A percentile compares a stretch with the other conserved stretches of the same genome.
Conservation (phyloP, 2,797 vertebrate genomes). For the Yasuhikotakia modesta region DNA sequence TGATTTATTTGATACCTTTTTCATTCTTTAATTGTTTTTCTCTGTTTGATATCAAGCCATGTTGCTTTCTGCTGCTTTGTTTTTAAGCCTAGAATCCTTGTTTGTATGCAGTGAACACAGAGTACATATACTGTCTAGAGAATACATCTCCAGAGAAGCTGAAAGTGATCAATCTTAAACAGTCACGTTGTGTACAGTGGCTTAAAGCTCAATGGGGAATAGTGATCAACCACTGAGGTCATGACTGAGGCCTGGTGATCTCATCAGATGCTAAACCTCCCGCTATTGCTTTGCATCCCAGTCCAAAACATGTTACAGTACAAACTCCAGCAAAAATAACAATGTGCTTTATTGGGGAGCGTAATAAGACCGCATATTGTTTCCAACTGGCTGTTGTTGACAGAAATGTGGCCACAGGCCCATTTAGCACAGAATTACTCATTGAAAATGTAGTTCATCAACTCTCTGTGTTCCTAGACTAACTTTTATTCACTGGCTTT, state of each 20-base stretch:
- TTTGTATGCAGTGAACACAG: slow-evolving; percentile 38
- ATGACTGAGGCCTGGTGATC: slow-evolving; percentile 47
- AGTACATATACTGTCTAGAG: background rate
- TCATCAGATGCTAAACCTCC: slow-evolving; percentile 51
- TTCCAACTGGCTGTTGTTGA: slow-evolving; percentile 23
- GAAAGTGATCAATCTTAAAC: slow-evolving; percentile 45
- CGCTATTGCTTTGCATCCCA: slow-evolving; percentile 51
- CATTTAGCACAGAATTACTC: slow-evolving; percentile 20
- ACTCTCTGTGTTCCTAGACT: slow-evolving; percentile 9
- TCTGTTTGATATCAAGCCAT: background rate
- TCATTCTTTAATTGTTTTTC: background rate
- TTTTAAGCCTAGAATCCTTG: slow-evolving; percentile 32
- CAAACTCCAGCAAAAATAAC: slow-evolving; percentile 48
- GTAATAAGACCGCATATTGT: slow-evolving; percentile 29
- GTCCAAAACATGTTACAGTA: slow-evolving; percentile 43
- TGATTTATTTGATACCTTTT: no score
- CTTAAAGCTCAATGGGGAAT: slow-evolving; percentile 42
- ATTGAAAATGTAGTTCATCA: slow-evolving; percentile 5
- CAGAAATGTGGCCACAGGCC: slow-evolving; percentile 14
- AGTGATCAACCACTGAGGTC: slow-evolving; percentile 48
- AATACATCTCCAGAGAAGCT: slow-evolving; percentile 20
- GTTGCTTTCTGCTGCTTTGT: background rate
- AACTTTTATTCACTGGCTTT: background rate
- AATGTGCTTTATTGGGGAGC: slow-evolving; percentile 44
- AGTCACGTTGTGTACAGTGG: slow-evolving; percentile 40